Base-by-base conservation (phyloP, 2,888 invertebrate genomes). In the Marasmarcha lunaedactyla region DNA sequence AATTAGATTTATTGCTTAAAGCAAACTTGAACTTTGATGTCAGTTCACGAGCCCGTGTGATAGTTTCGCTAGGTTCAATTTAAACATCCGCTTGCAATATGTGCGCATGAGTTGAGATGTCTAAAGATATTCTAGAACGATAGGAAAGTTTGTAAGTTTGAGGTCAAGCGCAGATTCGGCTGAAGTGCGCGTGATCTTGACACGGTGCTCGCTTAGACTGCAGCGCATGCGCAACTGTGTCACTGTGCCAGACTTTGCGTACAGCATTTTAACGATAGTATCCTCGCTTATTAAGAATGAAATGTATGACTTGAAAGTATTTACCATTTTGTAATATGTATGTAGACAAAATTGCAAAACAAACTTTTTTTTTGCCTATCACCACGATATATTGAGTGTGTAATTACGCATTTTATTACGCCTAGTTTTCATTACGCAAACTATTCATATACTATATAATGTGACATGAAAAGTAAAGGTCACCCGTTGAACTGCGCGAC, bases 231-330 rank as follows among this genome's bases (percentile, higher is more conserved):
- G 38, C 44, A 60, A 57, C 51, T 54, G 62, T 65, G 67, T 61
- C 57, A 66, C 57, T 66, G 56, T 61, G 57, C 46, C 42, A 48
- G 52, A n/a, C n/a, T n/a, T n/a, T n/a, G n/a, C n/a, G n/a, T n/a
- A n/a, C n/a, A n/a, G n/a, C n/a, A n/a, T n/a, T n/a, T n/a, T n/a
- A n/a, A n/a, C n/a, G n/a, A n/a, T n/a, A n/a, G n/a, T n/a, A n/a
- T n/a, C n/a, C n/a, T n/a, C n/a, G n/a, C n/a, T n/a, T n/a, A n/a
- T n/a, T n/a, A n/a, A n/a, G n/a, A n/a, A n/a, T n/a, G n/a, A n/a
- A n/a, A n/a, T n/a, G n/a, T n/a, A n/a, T n/a, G n/a, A n/a, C n/a
- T n/a, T n/a, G n/a, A n/a, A n/a, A n/a, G n/a, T n/a, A n/a, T n/a
- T n/a, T n/a, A n/a, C n/a, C n/a, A n/a, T n/a, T n/a, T n/a, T n/a